Percentiles rank a stretch among this genome's conserved stretches.
Conservation (phyloP, 2,888 invertebrate species). For the Coelopa pilipes region DNA sequence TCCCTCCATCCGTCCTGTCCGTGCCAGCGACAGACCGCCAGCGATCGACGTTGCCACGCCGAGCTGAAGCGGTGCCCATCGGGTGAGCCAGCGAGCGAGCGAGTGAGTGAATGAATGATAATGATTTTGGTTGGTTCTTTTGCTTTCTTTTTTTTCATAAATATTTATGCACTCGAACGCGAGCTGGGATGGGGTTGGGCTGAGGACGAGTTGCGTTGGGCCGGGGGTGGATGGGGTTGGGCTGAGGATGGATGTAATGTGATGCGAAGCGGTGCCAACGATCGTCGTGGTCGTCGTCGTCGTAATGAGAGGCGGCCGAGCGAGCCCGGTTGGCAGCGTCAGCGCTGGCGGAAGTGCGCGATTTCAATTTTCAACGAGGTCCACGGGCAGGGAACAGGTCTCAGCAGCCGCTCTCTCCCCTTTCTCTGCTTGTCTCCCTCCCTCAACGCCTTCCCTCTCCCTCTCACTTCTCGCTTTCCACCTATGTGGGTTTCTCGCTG, state of each 20-base stretch:
- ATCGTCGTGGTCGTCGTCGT: slow-evolving; percentile 47
- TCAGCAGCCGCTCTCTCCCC: background rate
- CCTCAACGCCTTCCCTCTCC: too few species aligned
- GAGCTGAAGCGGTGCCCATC: background rate
- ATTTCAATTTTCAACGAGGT: slow-evolving; percentile 33
- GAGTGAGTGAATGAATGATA: background rate
- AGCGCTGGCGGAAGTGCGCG: slow-evolving; percentile 46
- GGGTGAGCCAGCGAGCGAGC: slow-evolving; percentile 10
- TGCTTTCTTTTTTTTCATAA: slow-evolving; percentile 14
- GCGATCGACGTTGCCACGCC: background rate
- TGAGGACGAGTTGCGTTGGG: background rate
- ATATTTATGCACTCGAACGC: slow-evolving; percentile 19
- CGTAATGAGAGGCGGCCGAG: slow-evolving; percentile 60
- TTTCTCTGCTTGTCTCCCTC: too few species aligned
- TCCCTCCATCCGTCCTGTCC: too few species aligned
- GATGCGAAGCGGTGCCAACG: slow-evolving; percentile 25
- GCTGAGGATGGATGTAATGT: background rate
- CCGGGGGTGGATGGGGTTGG: too few species aligned
- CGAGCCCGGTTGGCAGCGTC: slow-evolving; percentile 58
- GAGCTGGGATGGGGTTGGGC: too few species aligned
- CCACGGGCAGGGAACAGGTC: slow-evolving; percentile 26
- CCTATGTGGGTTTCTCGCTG: too few species aligned
- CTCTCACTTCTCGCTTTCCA: too few species aligned
- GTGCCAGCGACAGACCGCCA: background rate
- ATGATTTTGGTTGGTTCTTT: too few species aligned